Conservation (phyloP, 2,888 invertebrate species). For the Euproctis similis region DNA sequence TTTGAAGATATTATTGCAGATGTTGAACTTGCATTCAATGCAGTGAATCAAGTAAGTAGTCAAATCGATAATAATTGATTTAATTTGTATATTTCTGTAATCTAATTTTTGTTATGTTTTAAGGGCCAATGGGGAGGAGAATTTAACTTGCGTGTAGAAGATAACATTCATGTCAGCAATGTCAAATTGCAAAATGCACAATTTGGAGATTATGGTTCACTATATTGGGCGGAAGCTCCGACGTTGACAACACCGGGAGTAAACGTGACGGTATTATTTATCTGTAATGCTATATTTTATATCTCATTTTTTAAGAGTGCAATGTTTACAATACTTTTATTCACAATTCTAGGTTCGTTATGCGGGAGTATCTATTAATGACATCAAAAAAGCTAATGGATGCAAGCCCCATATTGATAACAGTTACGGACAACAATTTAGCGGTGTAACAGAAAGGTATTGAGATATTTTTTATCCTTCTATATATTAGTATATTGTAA, state of each 20-base stretch:
- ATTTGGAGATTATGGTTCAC: slow-evolving; percentile 9
- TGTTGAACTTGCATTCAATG: slow-evolving; percentile 17
- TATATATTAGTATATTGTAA: no score
- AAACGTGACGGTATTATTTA: slow-evolving; percentile 10
- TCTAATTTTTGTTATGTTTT: neutral
- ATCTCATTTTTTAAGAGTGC: neutral
- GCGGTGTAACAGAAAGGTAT: slow-evolving; percentile 43
- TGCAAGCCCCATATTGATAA: slow-evolving; percentile 5
- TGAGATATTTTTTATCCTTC: no score
- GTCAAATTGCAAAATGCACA: slow-evolving; percentile 21
- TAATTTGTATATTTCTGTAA: no score
- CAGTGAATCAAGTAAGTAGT: slow-evolving; percentile 11
- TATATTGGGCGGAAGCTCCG: slow-evolving; percentile 11
- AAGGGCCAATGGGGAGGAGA: slow-evolving; percentile 31
- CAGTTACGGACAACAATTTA: slow-evolving; percentile 49
- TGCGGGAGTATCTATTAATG: slow-evolving; percentile 23
- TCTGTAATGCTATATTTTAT: neutral
- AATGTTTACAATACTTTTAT: neutral
- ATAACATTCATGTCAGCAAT: slow-evolving; percentile 7
- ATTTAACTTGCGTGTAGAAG: slow-evolving; percentile 20
- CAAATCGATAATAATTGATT: no score
- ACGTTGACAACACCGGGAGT: slow-evolving; percentile 7
- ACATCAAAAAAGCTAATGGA: slow-evolving; percentile 32
- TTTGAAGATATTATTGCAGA: slow-evolving; percentile 11
- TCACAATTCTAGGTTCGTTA: slow-evolving; percentile 24